A percentile compares a stretch with the other conserved stretches of the same genome.
These are phyloP conservation scores for Scolanthus callimorphus DNA, from an alignment of 92 coral and sea anemone species.

Conservation along the genomic window DNA sequence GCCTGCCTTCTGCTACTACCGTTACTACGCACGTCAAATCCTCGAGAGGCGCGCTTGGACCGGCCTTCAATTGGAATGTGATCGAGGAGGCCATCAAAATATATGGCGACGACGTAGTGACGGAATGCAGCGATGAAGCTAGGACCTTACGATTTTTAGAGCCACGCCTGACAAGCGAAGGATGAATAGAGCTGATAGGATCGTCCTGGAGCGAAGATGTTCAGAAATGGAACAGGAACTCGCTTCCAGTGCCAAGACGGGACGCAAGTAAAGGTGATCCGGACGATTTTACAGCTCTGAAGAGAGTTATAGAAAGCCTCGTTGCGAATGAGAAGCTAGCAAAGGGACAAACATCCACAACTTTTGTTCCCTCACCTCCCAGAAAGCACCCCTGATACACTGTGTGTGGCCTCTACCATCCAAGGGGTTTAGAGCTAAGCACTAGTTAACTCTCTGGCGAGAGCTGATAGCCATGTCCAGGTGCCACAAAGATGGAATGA, in stretches of 20 bases:
- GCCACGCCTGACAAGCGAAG: constrained; percentile 10
- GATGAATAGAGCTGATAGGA: constrained; percentile 21
- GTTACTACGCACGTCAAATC: constrained; percentile 1
- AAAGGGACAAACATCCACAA: constrained; percentile 3
- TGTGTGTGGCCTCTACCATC: constrained; percentile 6
- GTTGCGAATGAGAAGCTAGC: constrained; percentile 16
- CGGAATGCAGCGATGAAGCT: constrained; percentile 20
- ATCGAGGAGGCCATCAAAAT: constrained; percentile 10
- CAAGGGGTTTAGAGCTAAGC: constrained; percentile 2
- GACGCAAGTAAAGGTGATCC: constrained; percentile 21
- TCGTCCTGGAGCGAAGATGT: constrained; percentile 20
- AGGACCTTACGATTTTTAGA: constrained; percentile 25
- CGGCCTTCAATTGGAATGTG: constrained; percentile 16
- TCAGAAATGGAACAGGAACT: constrained; percentile 11
- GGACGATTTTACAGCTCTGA: constrained; percentile 49
- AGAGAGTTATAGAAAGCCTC: constrained; percentile 13
- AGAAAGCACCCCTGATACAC: no score
- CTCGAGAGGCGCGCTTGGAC: neutral
- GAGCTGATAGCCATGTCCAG: neutral
- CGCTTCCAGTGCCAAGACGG: constrained; percentile 11
- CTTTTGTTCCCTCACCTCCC: constrained; percentile 2
- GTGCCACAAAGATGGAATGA: neutral
- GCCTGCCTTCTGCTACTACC: constrained; percentile 21
- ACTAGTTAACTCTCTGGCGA: no score
- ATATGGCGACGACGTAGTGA: constrained; percentile 15